These are phyloP conservation scores for Amphipoea lucens DNA, from an alignment of 2,888 invertebrate genomes.

Conservation along the genomic window DNA sequence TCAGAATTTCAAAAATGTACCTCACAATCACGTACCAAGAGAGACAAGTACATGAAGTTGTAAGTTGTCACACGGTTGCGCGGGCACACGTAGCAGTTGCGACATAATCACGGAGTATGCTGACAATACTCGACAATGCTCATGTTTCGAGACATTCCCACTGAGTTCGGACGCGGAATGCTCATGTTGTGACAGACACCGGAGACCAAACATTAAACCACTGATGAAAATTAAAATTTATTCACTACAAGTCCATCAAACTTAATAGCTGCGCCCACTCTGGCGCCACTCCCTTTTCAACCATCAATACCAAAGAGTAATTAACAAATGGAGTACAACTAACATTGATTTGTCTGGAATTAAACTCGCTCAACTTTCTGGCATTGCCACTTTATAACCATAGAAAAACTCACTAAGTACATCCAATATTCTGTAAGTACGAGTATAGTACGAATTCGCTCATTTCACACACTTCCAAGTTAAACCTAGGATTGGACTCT, in stretches of 20 bases:
- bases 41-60: constrained; percentile 48
- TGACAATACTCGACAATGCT: constrained; percentile 67
- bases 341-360: neutral
- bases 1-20: constrained; percentile 41
- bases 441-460: neutral
- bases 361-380: neutral
- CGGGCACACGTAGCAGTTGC: constrained; percentile 63
- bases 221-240: constrained; percentile 2
- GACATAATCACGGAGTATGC: constrained; percentile 64
- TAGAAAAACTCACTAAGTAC: neutral
- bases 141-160: constrained; percentile 68
- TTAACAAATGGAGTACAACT: constrained; percentile 28
- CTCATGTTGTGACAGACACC: constrained; percentile 9
- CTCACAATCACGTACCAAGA: constrained; percentile 29
- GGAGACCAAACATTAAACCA: neutral
- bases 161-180: constrained; percentile 41
- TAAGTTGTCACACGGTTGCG: constrained; percentile 66
- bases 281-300: constrained; percentile 27
- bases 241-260: constrained; percentile 23
- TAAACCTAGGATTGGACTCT: neutral
- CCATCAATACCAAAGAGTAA: constrained; percentile 8
- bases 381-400: neutral
- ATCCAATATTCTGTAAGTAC: neutral
- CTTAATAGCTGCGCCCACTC: constrained; percentile 22
- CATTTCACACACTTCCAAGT: neutral